These are phyloP conservation scores for Papilio machaon DNA, from an alignment of 1,140 invertebrate genomes.

Conservation along the genomic window DNA sequence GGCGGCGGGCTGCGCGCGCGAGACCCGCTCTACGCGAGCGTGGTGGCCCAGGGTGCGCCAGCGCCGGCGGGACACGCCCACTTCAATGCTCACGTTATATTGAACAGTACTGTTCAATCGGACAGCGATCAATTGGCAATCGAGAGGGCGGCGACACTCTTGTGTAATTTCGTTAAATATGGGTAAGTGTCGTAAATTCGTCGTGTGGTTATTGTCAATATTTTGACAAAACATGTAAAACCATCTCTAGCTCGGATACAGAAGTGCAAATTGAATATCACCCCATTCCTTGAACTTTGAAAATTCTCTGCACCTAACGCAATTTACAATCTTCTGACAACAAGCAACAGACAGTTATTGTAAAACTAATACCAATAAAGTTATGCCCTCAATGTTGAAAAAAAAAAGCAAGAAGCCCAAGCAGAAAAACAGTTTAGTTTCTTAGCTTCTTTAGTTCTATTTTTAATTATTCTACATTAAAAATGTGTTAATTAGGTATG, in stretches of 20 bases:
- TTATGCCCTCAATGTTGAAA: too few relatives aligned
- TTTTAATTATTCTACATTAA: too few relatives aligned
- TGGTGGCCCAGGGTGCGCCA: background rate
- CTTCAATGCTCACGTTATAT: constrained; percentile 42
- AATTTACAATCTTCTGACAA: too few relatives aligned
- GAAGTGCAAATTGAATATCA: background rate
- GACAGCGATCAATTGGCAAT: constrained; percentile 38
- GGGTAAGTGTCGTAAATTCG: constrained; percentile 30
- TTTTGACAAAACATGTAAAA: background rate
- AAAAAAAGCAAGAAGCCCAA: too few relatives aligned
- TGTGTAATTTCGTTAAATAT: constrained; percentile 46
- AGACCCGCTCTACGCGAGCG: constrained; percentile 43
- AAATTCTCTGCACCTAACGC: too few relatives aligned
- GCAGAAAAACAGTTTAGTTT: too few relatives aligned
- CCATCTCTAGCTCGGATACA: background rate
- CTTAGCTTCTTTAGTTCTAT: too few relatives aligned
- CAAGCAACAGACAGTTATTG: too few relatives aligned
- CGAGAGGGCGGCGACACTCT: constrained; percentile 36
- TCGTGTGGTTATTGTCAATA: too few relatives aligned
- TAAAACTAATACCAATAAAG: too few relatives aligned
- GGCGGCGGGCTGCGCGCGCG: constrained; percentile 43
- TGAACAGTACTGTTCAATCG: constrained; percentile 32
- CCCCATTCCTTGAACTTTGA: background rate
- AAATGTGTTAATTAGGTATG: background rate
- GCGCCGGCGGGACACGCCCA: constrained; percentile 44